phyloP scores from a whole-genome alignment of 2,888 invertebrate genomes.

The Pristionchus fissidentatus region DNA sequence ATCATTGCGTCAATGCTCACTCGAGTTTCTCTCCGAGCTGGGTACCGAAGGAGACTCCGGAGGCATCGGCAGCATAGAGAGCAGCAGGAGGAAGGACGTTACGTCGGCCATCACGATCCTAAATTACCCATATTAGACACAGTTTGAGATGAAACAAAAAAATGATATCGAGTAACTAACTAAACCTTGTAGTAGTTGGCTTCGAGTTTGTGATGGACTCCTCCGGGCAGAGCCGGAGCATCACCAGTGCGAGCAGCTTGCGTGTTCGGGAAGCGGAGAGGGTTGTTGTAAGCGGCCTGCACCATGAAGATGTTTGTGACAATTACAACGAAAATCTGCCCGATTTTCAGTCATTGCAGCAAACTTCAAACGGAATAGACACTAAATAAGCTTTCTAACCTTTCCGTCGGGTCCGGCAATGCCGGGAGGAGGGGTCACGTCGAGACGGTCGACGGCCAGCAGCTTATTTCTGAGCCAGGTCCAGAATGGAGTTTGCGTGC shows the following conservation, averaged over 20 bases:
- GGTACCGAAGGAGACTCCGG: constrained; percentile 51
- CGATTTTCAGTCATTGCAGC: not conserved
- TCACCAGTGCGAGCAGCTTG: constrained; percentile 82
- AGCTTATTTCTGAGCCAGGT: constrained; percentile 70
- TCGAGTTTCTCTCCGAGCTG: constrained; percentile 38
- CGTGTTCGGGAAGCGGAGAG: constrained; percentile 70
- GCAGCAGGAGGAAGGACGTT: constrained; percentile 83
- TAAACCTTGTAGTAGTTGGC: constrained; percentile 85
- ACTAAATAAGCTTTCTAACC: constrained; percentile 53
- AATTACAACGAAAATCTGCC: not conserved
- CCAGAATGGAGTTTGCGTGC: constrained; percentile 70
- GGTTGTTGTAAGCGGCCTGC: constrained; percentile 66
- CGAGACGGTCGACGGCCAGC: constrained; percentile 67
- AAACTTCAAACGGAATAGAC: not conserved
- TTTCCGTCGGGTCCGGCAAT: constrained; percentile 69
- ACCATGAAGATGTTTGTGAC: constrained; percentile 30
- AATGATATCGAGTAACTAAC: not conserved
- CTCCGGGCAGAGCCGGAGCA: constrained; percentile 81
- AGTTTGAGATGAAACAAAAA: not conserved
- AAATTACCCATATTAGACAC: not conserved
- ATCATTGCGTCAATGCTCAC: constrained; percentile 1
- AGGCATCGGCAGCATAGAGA: constrained; percentile 61
- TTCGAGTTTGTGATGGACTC: constrained; percentile 85
- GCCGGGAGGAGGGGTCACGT: constrained; percentile 68
- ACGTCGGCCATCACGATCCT: constrained; percentile 85